Evolutionary conservation across 2,113 vertebrate genomes (phyloP).

Genomic region (Ceuthmochares aereus): DNA sequence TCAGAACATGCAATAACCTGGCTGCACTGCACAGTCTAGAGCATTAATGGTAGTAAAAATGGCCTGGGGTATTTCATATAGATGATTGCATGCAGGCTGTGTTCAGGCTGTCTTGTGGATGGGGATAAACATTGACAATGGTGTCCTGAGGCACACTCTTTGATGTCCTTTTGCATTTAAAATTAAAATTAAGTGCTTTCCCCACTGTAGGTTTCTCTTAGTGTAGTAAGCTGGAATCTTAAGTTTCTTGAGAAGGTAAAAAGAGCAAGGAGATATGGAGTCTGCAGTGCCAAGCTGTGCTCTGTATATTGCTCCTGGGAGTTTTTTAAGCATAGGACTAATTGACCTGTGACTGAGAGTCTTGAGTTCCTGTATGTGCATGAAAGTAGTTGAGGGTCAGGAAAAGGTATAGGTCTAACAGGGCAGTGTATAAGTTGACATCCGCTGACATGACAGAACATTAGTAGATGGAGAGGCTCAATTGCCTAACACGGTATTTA

Average conservation of each 20-base stretch:
- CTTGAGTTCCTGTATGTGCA: not conserved
- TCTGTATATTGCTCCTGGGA: not conserved
- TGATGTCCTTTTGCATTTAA: not conserved
- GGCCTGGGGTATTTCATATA: not conserved
- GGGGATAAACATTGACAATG: not conserved
- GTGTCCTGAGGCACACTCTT: not conserved
- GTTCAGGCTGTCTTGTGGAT: not conserved
- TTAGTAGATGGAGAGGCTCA: not conserved
- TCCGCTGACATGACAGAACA: not conserved
- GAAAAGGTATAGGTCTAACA: not conserved
- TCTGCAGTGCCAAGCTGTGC: not conserved
- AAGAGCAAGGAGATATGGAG: not conserved
- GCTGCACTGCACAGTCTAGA: not conserved
- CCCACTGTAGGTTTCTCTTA: not conserved
- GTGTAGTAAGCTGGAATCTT: not conserved
- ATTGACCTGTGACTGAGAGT: not conserved
- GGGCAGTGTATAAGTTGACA: not conserved
- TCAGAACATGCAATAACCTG: not conserved
- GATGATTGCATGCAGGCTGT: not conserved
- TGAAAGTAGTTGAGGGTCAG: not conserved
- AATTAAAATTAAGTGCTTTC: not conserved
- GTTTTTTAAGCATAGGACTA: not conserved
- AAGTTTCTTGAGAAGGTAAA: not conserved
- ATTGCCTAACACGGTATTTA: not conserved
- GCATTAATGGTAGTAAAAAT: not conserved